These are phyloP conservation scores for Australoheros facetus DNA, from an alignment of 2,797 vertebrate species.

Conservation along the genomic window DNA sequence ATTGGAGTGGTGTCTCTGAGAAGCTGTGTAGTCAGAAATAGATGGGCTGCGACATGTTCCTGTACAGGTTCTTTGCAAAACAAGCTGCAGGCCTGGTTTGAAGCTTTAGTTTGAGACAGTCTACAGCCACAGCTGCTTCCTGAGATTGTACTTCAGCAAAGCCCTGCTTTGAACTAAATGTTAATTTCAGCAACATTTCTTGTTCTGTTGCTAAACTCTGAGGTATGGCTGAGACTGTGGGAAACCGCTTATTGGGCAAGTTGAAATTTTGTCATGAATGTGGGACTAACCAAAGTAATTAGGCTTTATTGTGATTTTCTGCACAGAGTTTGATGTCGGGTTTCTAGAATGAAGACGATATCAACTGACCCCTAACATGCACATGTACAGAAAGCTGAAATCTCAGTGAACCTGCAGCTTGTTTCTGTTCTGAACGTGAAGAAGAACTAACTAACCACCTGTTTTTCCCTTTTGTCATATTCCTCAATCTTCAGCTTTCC, in stretches of 20 bases:
- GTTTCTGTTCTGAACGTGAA: slow-evolving; percentile 54
- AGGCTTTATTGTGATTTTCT: background rate
- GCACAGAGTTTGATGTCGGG: background rate
- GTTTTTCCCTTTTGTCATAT: slow-evolving; percentile 32
- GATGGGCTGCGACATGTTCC: slow-evolving; percentile 16
- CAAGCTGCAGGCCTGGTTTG: slow-evolving; percentile 65
- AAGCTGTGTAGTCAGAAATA: slow-evolving; percentile 47
- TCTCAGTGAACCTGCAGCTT: slow-evolving; percentile 62
- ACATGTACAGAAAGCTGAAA: background rate
- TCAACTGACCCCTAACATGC: background rate
- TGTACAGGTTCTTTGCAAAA: slow-evolving; percentile 50
- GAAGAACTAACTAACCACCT: slow-evolving; percentile 63
- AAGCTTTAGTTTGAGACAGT: background rate
- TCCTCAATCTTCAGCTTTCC: slow-evolving; percentile 26
- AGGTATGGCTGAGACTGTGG: background rate
- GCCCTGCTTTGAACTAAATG: background rate
- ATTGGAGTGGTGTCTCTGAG: slow-evolving; percentile 39
- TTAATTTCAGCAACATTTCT: background rate
- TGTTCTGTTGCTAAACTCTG: accelerated
- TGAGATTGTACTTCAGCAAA: background rate
- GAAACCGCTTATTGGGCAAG: background rate
- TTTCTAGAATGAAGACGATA: background rate
- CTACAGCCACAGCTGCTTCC: background rate
- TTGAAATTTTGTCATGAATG: background rate
- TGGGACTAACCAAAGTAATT: background rate